Evolutionary conservation across 2,113 vertebrate genomes (phyloP), one percentile per base, ranked within the genome.

Genomic region (Okapia johnstoni): DNA sequence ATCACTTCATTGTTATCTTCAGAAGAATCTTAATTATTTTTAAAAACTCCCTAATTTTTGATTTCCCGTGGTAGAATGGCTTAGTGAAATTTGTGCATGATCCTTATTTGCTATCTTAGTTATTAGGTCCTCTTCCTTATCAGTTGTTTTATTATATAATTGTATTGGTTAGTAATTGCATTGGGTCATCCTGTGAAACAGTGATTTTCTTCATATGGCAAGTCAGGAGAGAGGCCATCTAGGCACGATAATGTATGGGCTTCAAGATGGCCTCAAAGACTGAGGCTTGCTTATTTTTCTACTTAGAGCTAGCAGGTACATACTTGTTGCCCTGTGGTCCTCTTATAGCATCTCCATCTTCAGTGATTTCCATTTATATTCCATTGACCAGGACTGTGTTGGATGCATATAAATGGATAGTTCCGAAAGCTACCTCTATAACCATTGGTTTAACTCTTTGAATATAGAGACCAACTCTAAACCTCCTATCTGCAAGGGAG

Each of bases 21-120:
- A 70, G 46, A 85, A 85, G 26, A 90, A 25, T 84, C 33, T 90
- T 60, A 85, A 43, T 46, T 76, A 88, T 81, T 88, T 85, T 61
- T n/a, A 50, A 33, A 7, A 73, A 84, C 54, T 81, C 43, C 11
- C 10, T 58, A 50, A 40, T 66, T 94, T 28, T 76, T 85, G 5
- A 23, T 85, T 94, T 84, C 79, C 86, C 5, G 3, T 48, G 40
- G 48, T 61, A 40, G 19, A 63, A 15, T 70, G 55, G 55, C 13
- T 93, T 81, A 57, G 25, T 93, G 28, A 95, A 93, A 90, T 93
- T 90, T 93, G n/a, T 83, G 8, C 83, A 12, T 90, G 54, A 76
- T 80, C 2, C 5, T 70, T 21, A 92, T 23, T 90, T 96, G 43
- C 40, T 63, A 15, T 73, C 33, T 88, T 90, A 81, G 61, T 91